Conservation (phyloP, 1,140 invertebrate genomes). For the Bombus sylvicola region DNA sequence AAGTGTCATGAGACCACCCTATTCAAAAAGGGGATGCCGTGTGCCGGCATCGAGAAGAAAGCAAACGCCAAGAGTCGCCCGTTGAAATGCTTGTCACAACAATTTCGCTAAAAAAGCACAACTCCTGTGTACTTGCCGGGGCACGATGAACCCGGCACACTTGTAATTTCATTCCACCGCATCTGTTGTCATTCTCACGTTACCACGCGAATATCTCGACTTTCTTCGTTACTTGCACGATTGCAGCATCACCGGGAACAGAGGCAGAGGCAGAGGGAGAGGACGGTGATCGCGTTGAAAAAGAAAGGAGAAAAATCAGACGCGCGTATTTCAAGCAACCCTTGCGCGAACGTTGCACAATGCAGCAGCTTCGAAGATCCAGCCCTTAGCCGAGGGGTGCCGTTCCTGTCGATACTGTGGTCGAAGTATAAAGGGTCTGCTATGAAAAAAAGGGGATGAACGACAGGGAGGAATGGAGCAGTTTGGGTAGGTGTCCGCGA, state of each 20-base stretch:
- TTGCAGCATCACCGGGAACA: neutral
- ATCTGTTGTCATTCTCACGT: slow-evolving; percentile 79
- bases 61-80: slow-evolving; percentile 41
- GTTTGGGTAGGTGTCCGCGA: slow-evolving; percentile 14
- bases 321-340: slow-evolving; percentile 70
- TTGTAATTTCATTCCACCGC: slow-evolving; percentile 76
- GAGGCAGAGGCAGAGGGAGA: neutral
- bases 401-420: slow-evolving; percentile 48
- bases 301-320: slow-evolving; percentile 51
- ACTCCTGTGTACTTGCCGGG: slow-evolving; percentile 40
- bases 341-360: slow-evolving; percentile 62
- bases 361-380: slow-evolving; percentile 50
- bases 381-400: slow-evolving; percentile 44
- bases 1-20: slow-evolving; percentile 66
- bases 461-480: neutral
- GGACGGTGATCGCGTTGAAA: slow-evolving; percentile 23
- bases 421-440: slow-evolving; percentile 46
- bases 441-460: slow-evolving; percentile 36
- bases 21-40: slow-evolving; percentile 51
- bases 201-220: slow-evolving; percentile 65
- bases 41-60: slow-evolving; percentile 37
- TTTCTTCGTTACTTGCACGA: slow-evolving; percentile 48
- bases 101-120: slow-evolving; percentile 76
- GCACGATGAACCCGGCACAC: slow-evolving; percentile 60
- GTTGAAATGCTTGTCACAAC: slow-evolving; percentile 76